phyloP scores from a whole-genome alignment of 2,888 invertebrate species.

The Sylvicola fuscatus region DNA sequence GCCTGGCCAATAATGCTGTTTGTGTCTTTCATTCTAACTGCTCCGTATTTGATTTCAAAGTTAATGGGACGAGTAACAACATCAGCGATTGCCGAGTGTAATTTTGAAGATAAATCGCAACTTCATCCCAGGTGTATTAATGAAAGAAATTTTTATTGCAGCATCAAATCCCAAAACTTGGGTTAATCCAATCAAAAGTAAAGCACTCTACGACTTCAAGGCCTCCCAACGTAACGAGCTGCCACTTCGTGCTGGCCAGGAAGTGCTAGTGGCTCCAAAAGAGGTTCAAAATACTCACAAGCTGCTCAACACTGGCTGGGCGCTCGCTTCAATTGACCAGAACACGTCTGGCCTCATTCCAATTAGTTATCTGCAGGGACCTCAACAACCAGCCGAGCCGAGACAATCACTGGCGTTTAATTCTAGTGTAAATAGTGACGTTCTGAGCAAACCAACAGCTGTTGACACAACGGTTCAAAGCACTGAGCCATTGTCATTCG shows the following conservation, averaged over 20 bases:
- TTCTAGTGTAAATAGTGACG: too few species aligned
- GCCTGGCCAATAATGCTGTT: conserved; percentile 83
- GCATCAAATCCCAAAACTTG: conserved; percentile 46
- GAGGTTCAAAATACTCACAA: conserved; percentile 48
- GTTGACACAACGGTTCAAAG: too few species aligned
- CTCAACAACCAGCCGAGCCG: conserved; percentile 3
- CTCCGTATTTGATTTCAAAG: conserved; percentile 79
- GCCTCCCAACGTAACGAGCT: conserved; percentile 55
- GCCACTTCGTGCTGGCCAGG: conserved; percentile 53
- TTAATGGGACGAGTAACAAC: conserved; percentile 39
- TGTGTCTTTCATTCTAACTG: conserved; percentile 70
- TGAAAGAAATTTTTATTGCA: conserved; percentile 17
- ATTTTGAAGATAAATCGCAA: conserved; percentile 13
- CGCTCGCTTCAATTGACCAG: conserved; percentile 36
- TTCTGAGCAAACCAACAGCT: too few species aligned
- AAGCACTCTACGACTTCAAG: conserved; percentile 54
- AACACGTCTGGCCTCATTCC: conserved; percentile 41
- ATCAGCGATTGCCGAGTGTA: conserved; percentile 37
- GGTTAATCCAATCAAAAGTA: conserved; percentile 42
- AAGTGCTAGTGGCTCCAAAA: conserved; percentile 61
- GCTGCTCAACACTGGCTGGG: conserved; percentile 46
- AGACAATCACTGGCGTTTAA: too few species aligned
- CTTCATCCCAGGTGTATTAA: not conserved
- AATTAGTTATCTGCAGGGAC: conserved; percentile 29
- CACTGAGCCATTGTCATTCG: too few species aligned